Evolutionary conservation across 2,113 vertebrate genomes (phyloP).

Genomic region (Lagopus leucura): DNA sequence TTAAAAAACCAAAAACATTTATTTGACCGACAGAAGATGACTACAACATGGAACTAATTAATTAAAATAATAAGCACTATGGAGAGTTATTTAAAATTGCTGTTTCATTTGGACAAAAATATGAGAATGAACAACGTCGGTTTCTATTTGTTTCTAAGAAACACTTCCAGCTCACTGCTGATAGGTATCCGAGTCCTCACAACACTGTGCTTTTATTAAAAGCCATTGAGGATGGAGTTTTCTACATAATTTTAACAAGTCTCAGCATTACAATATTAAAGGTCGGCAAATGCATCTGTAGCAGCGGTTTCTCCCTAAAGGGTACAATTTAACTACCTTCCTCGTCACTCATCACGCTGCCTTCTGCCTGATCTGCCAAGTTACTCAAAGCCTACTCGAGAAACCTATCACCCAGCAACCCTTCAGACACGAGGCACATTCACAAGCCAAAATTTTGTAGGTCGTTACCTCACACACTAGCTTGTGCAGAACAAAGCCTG

Average conservation of each 20-base stretch:
- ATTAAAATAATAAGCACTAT: neutral
- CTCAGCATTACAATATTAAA: neutral
- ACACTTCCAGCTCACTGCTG: neutral
- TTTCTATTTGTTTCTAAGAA: neutral
- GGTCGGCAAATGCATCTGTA: neutral
- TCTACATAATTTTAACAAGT: neutral
- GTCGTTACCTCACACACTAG: neutral
- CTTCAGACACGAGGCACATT: neutral
- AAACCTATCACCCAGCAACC: neutral
- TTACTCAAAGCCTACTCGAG: neutral
- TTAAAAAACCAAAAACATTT: neutral
- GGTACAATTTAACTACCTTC: neutral
- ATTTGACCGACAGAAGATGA: neutral
- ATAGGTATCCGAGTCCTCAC: neutral
- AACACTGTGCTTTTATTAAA: neutral
- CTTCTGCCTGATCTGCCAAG: neutral
- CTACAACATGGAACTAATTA: neutral
- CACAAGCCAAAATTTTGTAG: fast-evolving
- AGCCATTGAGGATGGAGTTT: neutral
- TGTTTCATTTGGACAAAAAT: neutral
- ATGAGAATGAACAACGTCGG: fast-evolving
- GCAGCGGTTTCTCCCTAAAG: neutral
- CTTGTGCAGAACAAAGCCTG: fast-evolving
- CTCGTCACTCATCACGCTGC: neutral
- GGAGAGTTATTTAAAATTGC: neutral